Conservation (phyloP, 2,888 invertebrate genomes). For the Icerya purchasi region DNA sequence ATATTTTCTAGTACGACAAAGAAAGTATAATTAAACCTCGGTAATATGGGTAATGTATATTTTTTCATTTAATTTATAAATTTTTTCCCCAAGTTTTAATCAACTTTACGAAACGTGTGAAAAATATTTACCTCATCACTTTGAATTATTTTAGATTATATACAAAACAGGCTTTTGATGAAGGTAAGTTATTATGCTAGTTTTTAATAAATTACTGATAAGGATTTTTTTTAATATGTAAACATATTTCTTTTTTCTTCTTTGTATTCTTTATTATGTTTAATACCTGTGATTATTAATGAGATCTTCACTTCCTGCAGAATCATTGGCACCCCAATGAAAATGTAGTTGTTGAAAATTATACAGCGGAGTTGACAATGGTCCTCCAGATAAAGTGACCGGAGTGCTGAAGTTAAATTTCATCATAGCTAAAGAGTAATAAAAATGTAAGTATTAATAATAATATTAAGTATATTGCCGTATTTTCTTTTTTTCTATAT, state of each 20-base stretch:
- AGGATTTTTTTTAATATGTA: background rate
- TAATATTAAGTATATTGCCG: too few relatives aligned
- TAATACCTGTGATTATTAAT: slow-evolving; percentile 40
- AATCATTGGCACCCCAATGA: slow-evolving; percentile 59
- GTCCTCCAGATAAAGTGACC: slow-evolving; percentile 40
- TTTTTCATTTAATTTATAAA: too few relatives aligned
- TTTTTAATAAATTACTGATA: background rate
- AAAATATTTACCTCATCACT: background rate
- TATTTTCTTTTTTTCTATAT: background rate
- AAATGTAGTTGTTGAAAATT: slow-evolving; percentile 54
- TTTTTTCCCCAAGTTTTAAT: too few relatives aligned
- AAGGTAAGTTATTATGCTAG: background rate
- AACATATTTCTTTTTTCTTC: background rate
- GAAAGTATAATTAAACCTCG: too few relatives aligned
- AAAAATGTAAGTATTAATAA: too few relatives aligned
- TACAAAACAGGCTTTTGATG: background rate
- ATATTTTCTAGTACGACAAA: too few relatives aligned
- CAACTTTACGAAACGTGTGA: too few relatives aligned
- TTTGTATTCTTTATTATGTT: background rate
- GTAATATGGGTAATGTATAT: too few relatives aligned
- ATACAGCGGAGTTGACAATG: slow-evolving; percentile 26
- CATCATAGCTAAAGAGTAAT: slow-evolving; percentile 44
- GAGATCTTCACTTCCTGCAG: slow-evolving; percentile 55
- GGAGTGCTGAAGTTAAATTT: slow-evolving; percentile 32
- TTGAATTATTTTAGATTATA: background rate